These are phyloP conservation scores for Morpho deidamia DNA, from an alignment of 2,888 invertebrate species.

Conservation along the genomic window DNA sequence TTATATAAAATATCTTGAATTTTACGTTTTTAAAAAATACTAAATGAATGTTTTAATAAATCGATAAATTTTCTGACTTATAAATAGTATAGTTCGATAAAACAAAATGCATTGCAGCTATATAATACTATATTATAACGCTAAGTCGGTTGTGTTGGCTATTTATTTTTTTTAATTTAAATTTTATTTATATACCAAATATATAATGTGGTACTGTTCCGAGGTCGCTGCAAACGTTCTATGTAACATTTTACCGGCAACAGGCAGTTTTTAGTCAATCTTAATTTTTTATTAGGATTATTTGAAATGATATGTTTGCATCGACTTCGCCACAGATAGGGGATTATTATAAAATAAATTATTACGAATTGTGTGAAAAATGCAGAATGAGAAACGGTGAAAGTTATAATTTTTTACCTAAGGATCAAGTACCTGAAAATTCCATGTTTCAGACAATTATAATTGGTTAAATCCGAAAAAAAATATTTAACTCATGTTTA, in stretches of 20 bases:
- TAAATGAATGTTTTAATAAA: no score
- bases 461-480: no score
- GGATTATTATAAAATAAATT: constrained; percentile 17
- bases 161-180: constrained; percentile 73
- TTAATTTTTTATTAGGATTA: constrained; percentile 18
- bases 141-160: constrained; percentile 72
- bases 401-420: no score
- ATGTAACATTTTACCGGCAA: constrained; percentile 6
- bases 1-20: no score
- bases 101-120: constrained; percentile 35
- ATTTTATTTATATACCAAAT: constrained; percentile 66
- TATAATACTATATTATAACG: constrained; percentile 41
- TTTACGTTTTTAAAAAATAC: no score
- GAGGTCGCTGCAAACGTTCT: constrained; percentile 22
- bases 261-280: constrained; percentile 24
- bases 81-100: no score
- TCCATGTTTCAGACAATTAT: no score
- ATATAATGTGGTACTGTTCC: constrained; percentile 23
- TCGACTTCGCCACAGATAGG: constrained; percentile 16
- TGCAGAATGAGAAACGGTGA: not conserved
- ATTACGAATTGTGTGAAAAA: constrained; percentile 16
- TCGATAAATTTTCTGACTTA: no score
- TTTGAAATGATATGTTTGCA: constrained; percentile 16
- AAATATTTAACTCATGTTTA: no score
- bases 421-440: no score